These are phyloP conservation scores for Hyppa rectilinea DNA, from an alignment of 2,888 invertebrate species.

Conservation along the genomic window DNA sequence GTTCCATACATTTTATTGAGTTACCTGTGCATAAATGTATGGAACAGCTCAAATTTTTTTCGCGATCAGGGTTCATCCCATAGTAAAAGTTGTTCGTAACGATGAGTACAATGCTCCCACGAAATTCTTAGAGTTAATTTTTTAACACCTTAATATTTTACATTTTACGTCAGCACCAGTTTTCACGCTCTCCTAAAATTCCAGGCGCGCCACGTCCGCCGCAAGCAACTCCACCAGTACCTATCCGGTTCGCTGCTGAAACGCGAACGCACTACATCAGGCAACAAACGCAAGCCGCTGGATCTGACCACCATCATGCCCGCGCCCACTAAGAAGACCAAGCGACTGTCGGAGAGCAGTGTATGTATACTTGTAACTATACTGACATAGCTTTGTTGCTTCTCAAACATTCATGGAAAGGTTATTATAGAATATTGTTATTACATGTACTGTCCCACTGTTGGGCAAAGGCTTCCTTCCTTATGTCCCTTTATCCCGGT, in stretches of 20 bases:
- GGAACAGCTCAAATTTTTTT: no score
- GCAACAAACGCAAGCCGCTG: constrained; percentile 77
- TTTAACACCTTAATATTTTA: no score
- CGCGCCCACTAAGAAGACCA: constrained; percentile 80
- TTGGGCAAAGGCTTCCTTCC: neutral
- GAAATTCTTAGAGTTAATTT: no score
- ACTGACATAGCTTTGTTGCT: neutral
- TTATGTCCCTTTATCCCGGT: neutral
- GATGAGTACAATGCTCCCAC: no score
- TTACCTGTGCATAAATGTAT: no score
- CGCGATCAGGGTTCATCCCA: no score
- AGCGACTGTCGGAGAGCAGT: constrained; percentile 85
- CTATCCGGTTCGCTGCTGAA: constrained; percentile 93
- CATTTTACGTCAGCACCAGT: no score
- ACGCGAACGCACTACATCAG: constrained; percentile 93
- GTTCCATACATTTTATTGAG: no score
- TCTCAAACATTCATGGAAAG: neutral
- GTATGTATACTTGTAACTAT: constrained; percentile 71
- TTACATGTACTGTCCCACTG: neutral
- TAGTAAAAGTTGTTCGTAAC: no score
- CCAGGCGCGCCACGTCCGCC: constrained; percentile 97
- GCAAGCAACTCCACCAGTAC: constrained; percentile 94
- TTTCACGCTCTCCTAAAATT: no score
- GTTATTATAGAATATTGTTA: neutral
- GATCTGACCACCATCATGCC: constrained; percentile 85